Conservation (phyloP, 2,113 vertebrate genomes). For the Lucifuga dentata region DNA sequence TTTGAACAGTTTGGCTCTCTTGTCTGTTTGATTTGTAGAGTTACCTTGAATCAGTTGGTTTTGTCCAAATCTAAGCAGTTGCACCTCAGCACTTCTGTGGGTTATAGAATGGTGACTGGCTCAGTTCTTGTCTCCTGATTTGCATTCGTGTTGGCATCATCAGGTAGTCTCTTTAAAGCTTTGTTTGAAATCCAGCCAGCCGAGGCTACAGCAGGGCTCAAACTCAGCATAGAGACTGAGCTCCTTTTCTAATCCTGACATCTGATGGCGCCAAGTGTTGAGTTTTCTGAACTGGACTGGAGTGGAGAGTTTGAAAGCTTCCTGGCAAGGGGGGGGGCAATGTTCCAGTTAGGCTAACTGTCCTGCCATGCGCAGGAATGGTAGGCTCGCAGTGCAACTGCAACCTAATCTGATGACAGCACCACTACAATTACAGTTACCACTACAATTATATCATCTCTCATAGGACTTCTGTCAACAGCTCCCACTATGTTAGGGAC, state of each 20-base stretch:
- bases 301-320: conserved; percentile 63
- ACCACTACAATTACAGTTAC: no score
- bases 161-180: conserved; percentile 34
- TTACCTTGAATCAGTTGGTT: conserved; percentile 17
- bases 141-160: conserved; percentile 5
- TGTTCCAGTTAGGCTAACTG: conserved; percentile 53
- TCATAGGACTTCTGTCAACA: conserved; percentile 62
- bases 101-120: background rate
- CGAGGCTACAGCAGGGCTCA: conserved; percentile 39
- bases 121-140: conserved; percentile 12
- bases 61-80: conserved; percentile 4
- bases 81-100: background rate
- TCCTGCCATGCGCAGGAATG: conserved; percentile 66
- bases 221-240: conserved; percentile 49
- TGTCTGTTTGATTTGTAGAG: background rate
- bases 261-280: conserved; percentile 54
- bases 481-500: conserved; percentile 44
- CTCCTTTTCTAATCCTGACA: conserved; percentile 65
- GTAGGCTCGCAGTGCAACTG: conserved; percentile 52
- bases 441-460: conserved; percentile 61
- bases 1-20: background rate
- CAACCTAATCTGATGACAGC: conserved; percentile 73
- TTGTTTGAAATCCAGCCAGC: conserved; percentile 60
- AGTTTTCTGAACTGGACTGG: conserved; percentile 40
- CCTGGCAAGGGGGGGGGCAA: conserved; percentile 28